These are phyloP conservation scores for Malurus cyaneus DNA, from an alignment of 2,113 vertebrate species.

Conservation along the genomic window DNA sequence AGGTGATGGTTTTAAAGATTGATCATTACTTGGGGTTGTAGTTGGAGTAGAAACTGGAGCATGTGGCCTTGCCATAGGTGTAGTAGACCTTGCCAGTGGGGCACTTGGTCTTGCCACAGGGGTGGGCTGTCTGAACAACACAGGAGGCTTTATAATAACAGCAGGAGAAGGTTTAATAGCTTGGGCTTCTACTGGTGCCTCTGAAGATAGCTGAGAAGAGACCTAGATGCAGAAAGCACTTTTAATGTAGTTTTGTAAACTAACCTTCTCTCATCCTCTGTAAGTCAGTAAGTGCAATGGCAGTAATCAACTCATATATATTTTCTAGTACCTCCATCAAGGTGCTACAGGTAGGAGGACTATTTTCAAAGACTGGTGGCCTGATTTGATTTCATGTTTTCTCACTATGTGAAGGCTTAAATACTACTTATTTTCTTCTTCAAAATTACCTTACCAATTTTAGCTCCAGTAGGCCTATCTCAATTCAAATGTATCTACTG, in stretches of 20 bases:
- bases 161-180: constrained; percentile 65
- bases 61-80: constrained; percentile 69
- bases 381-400: not conserved
- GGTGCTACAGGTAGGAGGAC: not conserved
- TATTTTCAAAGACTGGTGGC: not conserved
- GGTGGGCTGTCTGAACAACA: constrained; percentile 75
- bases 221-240: constrained; percentile 63
- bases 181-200: constrained; percentile 57
- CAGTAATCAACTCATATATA: not conserved
- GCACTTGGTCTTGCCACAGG: constrained; percentile 72
- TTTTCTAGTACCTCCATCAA: constrained; percentile 15
- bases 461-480: constrained; percentile 12
- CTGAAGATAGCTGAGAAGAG: constrained; percentile 61
- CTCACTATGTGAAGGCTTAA: not conserved
- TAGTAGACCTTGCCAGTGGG: constrained; percentile 69
- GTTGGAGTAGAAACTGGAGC: constrained; percentile 68
- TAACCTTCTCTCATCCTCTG: constrained; percentile 37
- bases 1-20: constrained; percentile 69
- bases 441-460: constrained; percentile 24
- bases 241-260: constrained; percentile 44
- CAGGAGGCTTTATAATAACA: constrained; percentile 77
- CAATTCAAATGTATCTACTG: not conserved
- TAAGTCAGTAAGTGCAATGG: constrained; percentile 13
- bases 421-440: not conserved
- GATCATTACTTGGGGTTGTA: constrained; percentile 65